Evolutionary conservation across 2,888 invertebrate genomes (phyloP).

Genomic region (Tuberolachnus salignus): DNA sequence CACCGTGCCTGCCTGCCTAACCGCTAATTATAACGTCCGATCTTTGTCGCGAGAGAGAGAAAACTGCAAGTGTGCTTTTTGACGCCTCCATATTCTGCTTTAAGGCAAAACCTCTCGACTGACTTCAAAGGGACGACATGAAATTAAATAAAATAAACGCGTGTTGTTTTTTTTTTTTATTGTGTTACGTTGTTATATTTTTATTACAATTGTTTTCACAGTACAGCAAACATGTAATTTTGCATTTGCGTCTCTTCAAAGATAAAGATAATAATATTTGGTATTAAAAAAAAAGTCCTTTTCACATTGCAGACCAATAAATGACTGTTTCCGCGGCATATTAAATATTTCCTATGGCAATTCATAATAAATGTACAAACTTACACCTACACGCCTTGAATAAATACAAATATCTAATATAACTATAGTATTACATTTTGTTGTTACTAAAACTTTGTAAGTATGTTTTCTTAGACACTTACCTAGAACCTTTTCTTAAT

Average conservation of each 20-base stretch:
- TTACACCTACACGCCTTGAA: too few relatives aligned
- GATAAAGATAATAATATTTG: conserved; percentile 1
- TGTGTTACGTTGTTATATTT: neutral
- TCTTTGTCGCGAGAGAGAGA: neutral
- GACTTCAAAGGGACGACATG: conserved; percentile 19
- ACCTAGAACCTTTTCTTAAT: too few relatives aligned
- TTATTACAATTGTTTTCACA: neutral
- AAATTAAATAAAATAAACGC: conserved; percentile 2
- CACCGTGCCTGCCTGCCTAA: too few relatives aligned
- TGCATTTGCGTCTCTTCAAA: neutral
- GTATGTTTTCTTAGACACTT: too few relatives aligned
- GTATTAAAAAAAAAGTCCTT: neutral
- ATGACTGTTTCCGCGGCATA: neutral
- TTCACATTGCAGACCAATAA: conserved; percentile 5
- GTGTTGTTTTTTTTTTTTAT: neutral
- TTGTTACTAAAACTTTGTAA: too few relatives aligned
- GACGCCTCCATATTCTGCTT: conserved; percentile 11
- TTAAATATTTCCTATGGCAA: conserved; percentile 9
- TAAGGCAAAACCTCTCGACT: neutral
- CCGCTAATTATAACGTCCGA: conserved; percentile 10
- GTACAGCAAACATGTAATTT: neutral
- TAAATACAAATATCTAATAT: too few relatives aligned
- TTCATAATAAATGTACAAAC: neutral
- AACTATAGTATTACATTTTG: too few relatives aligned
- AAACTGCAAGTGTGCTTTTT: conserved; percentile 19